Base-by-base conservation (phyloP, 2,113 vertebrate genomes). In the Microcebus lehilahytsara region DNA sequence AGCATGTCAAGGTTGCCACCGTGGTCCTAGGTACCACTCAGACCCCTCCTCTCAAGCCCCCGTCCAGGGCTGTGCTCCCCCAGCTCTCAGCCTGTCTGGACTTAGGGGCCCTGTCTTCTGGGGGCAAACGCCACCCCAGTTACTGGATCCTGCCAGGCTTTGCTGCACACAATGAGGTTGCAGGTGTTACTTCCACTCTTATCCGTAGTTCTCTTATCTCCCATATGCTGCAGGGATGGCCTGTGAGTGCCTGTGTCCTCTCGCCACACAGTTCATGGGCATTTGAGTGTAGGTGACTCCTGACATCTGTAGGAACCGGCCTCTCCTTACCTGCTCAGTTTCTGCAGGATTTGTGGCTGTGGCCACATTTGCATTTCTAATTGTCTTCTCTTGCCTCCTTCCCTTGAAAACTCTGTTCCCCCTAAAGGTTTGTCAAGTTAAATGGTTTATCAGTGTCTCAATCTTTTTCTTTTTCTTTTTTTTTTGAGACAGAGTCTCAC, bases 81-180 rank as follows among this genome's bases (percentile, higher is more conserved):
- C 7, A 4, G 74, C 25, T 11, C 19, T 74, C 37, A 4, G 40
- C 14, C 1, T n/a, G 40, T 58, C 58, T 77, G 10, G 60, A 8
- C 46, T 64, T 12, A 3, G 25, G 69, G 62, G 22, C 20, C n/a
- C 22, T 25, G 2, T 85, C 17, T 27, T 37, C 20, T 10, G 23
- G 16, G 27, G 46, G 19, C 2, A 32, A 37, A 1, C 8, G 30
- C 1, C 46, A 46, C 46, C 46, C 46, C 46, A 14, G 64, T 14
- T 3, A 37, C 9, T 6, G 7, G n/a, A 25, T 5, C 32, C 46
- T 19, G 42, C 74, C n/a, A 8, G 25, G 4, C 9, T 53, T 5
- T 56, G 13, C 1, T 20, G 3, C 40, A 8, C 2, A 0, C 53
- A 1, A 0, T 32, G 40, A 67, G 69, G 49, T 27, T 25, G 53